phyloP scores from a whole-genome alignment of 2,888 invertebrate species.

The Phalera bucephala region DNA sequence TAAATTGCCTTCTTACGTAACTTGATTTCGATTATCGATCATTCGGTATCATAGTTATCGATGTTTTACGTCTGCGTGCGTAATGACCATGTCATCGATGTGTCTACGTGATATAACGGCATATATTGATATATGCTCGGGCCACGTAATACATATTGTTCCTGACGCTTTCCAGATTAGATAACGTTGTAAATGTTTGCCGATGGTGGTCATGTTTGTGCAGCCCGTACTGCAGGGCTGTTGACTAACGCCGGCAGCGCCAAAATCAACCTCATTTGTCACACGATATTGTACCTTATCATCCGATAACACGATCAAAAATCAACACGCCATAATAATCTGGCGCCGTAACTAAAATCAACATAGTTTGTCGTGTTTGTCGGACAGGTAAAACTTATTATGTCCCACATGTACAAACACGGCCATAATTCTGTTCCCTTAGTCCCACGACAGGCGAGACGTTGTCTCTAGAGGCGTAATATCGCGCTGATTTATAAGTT shows the following conservation, averaged over 20 bases:
- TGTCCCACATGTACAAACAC: slow-evolving; percentile 30
- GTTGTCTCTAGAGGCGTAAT: slow-evolving; percentile 13
- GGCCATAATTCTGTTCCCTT: slow-evolving; percentile 15
- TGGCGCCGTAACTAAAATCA: slow-evolving; percentile 21
- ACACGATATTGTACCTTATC: slow-evolving; percentile 46
- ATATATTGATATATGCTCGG: slow-evolving; percentile 12
- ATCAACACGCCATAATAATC: slow-evolving; percentile 26
- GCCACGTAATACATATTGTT: slow-evolving; percentile 37
- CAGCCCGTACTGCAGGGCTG: slow-evolving; percentile 46
- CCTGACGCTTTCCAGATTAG: slow-evolving; percentile 66
- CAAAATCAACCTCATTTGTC: slow-evolving; percentile 34
- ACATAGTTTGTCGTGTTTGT: slow-evolving; percentile 30
- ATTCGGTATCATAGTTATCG: slow-evolving; percentile 13
- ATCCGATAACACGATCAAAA: slow-evolving; percentile 26
- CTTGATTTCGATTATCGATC: slow-evolving; percentile 9
- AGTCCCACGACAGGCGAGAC: slow-evolving; percentile 14
- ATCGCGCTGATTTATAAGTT: slow-evolving; percentile 14
- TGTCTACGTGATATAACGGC: slow-evolving; percentile 19
- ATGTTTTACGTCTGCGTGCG: slow-evolving; percentile 10
- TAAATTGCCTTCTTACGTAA: slow-evolving; percentile 5
- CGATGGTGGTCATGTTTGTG: slow-evolving; percentile 63
- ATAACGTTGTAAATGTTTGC: slow-evolving; percentile 67
- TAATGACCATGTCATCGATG: slow-evolving; percentile 2
- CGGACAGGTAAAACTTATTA: slow-evolving; percentile 40
- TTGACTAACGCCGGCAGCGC: slow-evolving; percentile 51